Base-by-base conservation (phyloP, 2,888 invertebrate species). In the Charanyca ferruginea region DNA sequence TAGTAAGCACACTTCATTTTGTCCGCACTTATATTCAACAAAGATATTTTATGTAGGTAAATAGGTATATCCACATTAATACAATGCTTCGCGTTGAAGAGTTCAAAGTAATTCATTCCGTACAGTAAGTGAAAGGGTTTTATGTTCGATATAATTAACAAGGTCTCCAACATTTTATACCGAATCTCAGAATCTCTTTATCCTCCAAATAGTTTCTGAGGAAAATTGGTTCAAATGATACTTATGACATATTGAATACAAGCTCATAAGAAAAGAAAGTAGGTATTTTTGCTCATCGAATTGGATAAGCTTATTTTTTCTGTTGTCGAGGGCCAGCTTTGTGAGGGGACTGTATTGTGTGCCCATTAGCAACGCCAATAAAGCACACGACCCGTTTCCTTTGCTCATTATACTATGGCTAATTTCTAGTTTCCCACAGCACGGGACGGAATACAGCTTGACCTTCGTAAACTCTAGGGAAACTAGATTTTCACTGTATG, bases 51-150 rank as follows among this genome's bases (percentile, higher is more conserved):
- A 13, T 35, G 35, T 35, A 28, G 7, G 11, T 32, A 9, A n/a
- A n/a, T n/a, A n/a, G n/a, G n/a, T 0, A 41, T 51, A 35, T 18
- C 16, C 16, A 54, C 25, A 61, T 45, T 54, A 62, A 54, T 58
- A 41, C n/a, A 49, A 49, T 55, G 41, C 18, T 54, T 49, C 49
- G 28, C 20, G 35, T 59, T 49, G 54, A 55, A 41, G 55, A 77
- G 55, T 49, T 60, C 41, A 63, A 72, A 53, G 61, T 51, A 38
- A 13, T 16, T 38, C 64, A 77, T 67, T 61, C 66, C 18, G 16
- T 49, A 54, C 61, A 66, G 63, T 41, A 69, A 80, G 78, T 69
- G 80, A 79, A 79, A 80, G 78, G 77, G 68, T 66, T 58, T 47
- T 35, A 62, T 59, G 44, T 63, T 51, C 58, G n/a, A 66, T 64